These are phyloP conservation scores for Pampus argenteus DNA, from an alignment of 2,797 vertebrate species.

Conservation along the genomic window DNA sequence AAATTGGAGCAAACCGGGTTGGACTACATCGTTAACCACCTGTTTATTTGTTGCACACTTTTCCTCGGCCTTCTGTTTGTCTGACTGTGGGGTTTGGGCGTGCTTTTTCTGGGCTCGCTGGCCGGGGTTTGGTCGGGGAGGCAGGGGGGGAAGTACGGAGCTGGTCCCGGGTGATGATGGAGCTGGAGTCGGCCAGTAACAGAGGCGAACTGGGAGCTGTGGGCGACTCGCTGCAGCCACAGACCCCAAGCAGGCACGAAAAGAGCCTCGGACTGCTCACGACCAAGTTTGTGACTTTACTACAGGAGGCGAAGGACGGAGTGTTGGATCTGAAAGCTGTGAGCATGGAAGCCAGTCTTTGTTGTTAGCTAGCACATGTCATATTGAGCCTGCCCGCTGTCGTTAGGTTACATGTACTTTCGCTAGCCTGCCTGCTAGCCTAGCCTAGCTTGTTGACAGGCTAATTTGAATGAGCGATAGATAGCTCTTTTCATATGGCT, in stretches of 20 bases:
- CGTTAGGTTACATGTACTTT: slow-evolving; percentile 54
- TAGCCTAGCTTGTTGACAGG: slow-evolving; percentile 68
- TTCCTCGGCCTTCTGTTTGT: slow-evolving; percentile 16
- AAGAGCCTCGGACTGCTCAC: slow-evolving; percentile 97
- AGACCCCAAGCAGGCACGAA: slow-evolving; percentile 95
- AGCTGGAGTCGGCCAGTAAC: slow-evolving; percentile 83
- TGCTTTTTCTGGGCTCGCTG: slow-evolving; percentile 66
- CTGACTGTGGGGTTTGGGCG: slow-evolving; percentile 47
- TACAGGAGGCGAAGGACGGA: slow-evolving; percentile 97
- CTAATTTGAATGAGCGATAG: slow-evolving; percentile 52
- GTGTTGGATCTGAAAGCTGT: slow-evolving; percentile 97
- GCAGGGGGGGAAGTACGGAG: slow-evolving; percentile 69
- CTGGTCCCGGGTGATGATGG: slow-evolving; percentile 80
- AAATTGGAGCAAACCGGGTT: slow-evolving; percentile 35
- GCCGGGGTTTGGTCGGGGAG: slow-evolving; percentile 63
- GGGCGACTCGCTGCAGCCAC: slow-evolving; percentile 89
- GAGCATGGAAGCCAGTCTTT: slow-evolving; percentile 74
- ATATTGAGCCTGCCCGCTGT: slow-evolving; percentile 62
- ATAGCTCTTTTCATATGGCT: neutral
- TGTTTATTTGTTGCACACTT: neutral
- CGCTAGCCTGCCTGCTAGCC: slow-evolving; percentile 70
- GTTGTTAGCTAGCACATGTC: slow-evolving; percentile 83
- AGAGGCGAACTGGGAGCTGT: slow-evolving; percentile 84
- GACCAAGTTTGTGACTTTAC: slow-evolving; percentile 95
- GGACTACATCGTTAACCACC: slow-evolving; percentile 3